Evolutionary conservation across 2,797 vertebrate species (phyloP), one percentile per base, ranked within the genome.

Genomic region (Labeo calbasu): DNA sequence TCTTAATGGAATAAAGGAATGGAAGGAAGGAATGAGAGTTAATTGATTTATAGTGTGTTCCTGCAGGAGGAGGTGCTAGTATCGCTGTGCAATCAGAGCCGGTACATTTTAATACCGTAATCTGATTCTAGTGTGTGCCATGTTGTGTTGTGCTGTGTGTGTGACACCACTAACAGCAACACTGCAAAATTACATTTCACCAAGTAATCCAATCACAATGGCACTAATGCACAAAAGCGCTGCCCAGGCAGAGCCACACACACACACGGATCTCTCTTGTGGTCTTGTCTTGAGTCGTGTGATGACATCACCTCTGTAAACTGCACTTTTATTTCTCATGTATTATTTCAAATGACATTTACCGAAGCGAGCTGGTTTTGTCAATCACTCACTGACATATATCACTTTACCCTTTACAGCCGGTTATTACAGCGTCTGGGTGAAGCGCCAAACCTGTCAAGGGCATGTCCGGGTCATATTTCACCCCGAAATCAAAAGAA

Each of bases 31-130:
- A 51, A 51, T 25, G 40, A 43, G 81, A 40, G 59, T 68, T 83
- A 77, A 83, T 83, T 83, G 59, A 69, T 77, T 83, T 83, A 68
- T 21, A 11, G 59, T 40, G 48, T 77, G 72, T 77, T 83, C 15
- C 61, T 77, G 61, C 28, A 25, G 72, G 46, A 75, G 23, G 61
- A 80, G 65, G 28, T 40, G 79, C 50, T 21, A 46, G 9, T 53
- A 65, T 82, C 71, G 57, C 15, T 50, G 55, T n/a, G 69, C 59
- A 76, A 83, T 83, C 81, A 76, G 23, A 76, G 65, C 81, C 7
- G 7, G 23, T 36, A 4, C 32, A 66, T 57, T 77, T 69, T 48
- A 77, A 83, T 57, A 23, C 72, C n/a, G 17, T 23, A 55, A 83
- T 77, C 73, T 76, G 81, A 83, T 83, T 75, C 81, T 68, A 48